Base-by-base conservation (phyloP, 2,113 vertebrate species). In the Silurus asotus region DNA sequence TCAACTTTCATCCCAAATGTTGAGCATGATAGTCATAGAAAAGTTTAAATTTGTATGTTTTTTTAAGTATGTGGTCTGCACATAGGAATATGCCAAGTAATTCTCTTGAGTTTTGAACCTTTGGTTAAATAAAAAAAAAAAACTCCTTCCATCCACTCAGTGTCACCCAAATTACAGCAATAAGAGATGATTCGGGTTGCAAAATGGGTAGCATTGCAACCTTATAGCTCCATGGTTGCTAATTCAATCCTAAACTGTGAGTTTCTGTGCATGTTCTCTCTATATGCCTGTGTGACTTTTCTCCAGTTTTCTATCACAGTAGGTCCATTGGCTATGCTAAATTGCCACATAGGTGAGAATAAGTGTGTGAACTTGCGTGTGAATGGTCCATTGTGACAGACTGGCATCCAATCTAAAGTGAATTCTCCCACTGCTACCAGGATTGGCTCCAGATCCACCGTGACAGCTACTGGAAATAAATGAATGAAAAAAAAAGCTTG, bases 1-100 rank as follows among this genome's bases (percentile, higher is more conserved):
- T 37, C 61, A 70, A 23, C 64, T 78, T 83, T 74, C 8, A 59
- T 88, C 56, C 53, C 53, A 85, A 37, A 81, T 77, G 25, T 53
- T 69, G n/a, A 64, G n/a, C 14, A 67, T 11, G 10, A 59, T 37
- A 59, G 78, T 62, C 55, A 55, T 1, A 75, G 17, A 74, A 49
- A 65, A 20, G 48, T 17, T 8, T 72, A 37, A 45, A 37, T 17
- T 84, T 64, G 69, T n/a, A n/a, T 58, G 25, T 58, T 59, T 81
- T 53, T 51, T 86, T 17, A 45, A 80, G 19, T 10, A n/a, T 20
- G 61, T 59, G 6, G n/a, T 51, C 55, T 70, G 19, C 61, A 80
- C 56, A 58, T 7, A 51, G 15, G 61, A 84, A 51, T 28, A 62
- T 70, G 37, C 25, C 15, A 58, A 19, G 58, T 55, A 55, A 76